Evolutionary conservation across 2,888 invertebrate species (phyloP).

Genomic region (Phaedon cochleariae): DNA sequence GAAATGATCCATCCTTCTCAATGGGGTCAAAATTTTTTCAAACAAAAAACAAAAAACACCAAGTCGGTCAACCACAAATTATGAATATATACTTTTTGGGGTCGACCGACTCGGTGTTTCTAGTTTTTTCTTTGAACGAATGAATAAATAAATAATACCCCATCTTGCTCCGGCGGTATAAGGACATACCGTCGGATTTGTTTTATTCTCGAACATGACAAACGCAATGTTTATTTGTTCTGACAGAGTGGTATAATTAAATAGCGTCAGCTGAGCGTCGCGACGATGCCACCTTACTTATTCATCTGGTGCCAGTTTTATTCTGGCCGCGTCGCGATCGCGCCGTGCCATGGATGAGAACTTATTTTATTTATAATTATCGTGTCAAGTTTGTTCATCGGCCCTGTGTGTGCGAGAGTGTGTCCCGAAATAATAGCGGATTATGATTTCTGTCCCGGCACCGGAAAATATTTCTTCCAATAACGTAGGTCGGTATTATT

Average conservation of each 20-base stretch:
- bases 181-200: neutral
- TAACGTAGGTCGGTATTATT: neutral
- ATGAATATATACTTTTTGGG: no score
- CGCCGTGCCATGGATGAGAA: conserved; percentile 10
- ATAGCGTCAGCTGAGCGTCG: conserved; percentile 12
- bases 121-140: no score
- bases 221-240: neutral
- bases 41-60: no score
- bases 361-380: conserved; percentile 19
- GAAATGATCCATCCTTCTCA: no score
- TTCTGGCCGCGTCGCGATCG: conserved; percentile 25
- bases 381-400: conserved; percentile 15
- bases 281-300: conserved; percentile 4
- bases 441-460: neutral
- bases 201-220: neutral
- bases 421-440: neutral
- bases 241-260: neutral
- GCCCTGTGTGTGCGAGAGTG: neutral
- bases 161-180: no score
- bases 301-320: conserved; percentile 36
- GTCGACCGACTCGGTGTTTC: no score
- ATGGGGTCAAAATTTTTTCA: no score
- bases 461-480: neutral
- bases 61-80: no score
- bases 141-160: no score